Base-by-base conservation (phyloP, 2,888 invertebrate species). In the Anticlea derivata region DNA sequence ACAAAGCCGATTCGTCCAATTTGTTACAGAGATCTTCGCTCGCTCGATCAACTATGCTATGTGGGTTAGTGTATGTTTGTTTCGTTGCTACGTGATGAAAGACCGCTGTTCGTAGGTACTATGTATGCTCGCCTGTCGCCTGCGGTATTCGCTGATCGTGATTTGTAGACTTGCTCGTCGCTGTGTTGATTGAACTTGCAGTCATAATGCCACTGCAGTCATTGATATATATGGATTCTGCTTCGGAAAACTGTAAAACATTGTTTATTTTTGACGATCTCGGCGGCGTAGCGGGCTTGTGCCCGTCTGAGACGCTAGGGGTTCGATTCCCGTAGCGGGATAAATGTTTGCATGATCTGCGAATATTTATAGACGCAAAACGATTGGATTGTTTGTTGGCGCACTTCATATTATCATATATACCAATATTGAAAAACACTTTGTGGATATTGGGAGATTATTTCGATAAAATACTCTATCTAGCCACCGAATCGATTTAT, bases 391-490 rank as follows among this genome's bases (percentile, higher is more conserved):
- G 20, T 40, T 23, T 41, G 12, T 41, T 41, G 1, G 24, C 13
- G 30, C 12, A 30, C 12, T 41, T 41, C 13, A 31, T 29, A 31
- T 24, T 23, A 7, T 30, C 27, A 13, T 17, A 24, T 35, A n/a
- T 41, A 37, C 34, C 31, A 37, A 48, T 48, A 50, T 44, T 6
- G 24, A 34, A 48, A 29, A 47, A 44, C 37, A 53, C 37, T 45
- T 31, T 12, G 26, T 33, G 30, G 48, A 45, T 53, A 49, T 29
- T 29, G 12, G 31, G 24, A 39, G 24, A 40, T 31, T 27, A 30
- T 29, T 23, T 12, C n/a, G 50, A 56, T 51, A 40, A 51, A 43
- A 53, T 50, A 46, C 22, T 39, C 6, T 49, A 56, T 47, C 35
- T 38, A 30, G 17, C 26, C 37, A 41, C 46, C 26, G 12, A 40